phyloP scores from a whole-genome alignment of 2,888 invertebrate species.

The Keiferia lycopersicella region DNA sequence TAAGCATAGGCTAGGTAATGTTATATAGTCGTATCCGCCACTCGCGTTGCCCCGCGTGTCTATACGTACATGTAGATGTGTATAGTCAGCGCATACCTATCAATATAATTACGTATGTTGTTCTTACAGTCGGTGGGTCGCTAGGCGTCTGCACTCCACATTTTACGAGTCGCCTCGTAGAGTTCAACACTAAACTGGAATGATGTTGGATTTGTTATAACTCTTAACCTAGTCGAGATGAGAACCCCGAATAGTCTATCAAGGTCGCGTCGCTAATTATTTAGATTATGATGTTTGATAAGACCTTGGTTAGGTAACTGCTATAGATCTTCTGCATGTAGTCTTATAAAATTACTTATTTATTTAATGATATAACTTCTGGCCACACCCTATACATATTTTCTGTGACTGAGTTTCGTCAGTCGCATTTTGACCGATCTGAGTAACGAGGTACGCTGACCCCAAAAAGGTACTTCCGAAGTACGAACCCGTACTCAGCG shows the following conservation, averaged over 20 bases:
- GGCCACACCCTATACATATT: neutral
- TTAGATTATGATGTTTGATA: neutral
- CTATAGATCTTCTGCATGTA: neutral
- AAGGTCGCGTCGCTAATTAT: conserved; percentile 8
- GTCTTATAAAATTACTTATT: neutral
- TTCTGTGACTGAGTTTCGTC: neutral
- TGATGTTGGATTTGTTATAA: conserved; percentile 7
- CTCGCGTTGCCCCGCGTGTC: conserved; percentile 38
- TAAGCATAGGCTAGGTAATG: conserved; percentile 38
- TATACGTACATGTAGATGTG: conserved; percentile 36
- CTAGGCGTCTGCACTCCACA: conserved; percentile 34
- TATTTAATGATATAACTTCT: neutral
- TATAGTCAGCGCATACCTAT: conserved; percentile 34
- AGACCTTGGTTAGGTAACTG: neutral
- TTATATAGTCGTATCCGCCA: conserved; percentile 44
- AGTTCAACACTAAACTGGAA: conserved; percentile 8
- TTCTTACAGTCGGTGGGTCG: conserved; percentile 41
- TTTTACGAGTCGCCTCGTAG: conserved; percentile 36
- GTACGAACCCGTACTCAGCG: neutral
- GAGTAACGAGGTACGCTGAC: neutral
- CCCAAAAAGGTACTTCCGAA: neutral
- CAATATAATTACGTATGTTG: conserved; percentile 39
- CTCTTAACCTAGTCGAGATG: neutral
- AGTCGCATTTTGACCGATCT: conserved; percentile 5
- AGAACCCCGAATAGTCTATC: neutral